Evolutionary conservation across 2,888 invertebrate genomes (phyloP).

Genomic region (Amaurobius ferox): DNA sequence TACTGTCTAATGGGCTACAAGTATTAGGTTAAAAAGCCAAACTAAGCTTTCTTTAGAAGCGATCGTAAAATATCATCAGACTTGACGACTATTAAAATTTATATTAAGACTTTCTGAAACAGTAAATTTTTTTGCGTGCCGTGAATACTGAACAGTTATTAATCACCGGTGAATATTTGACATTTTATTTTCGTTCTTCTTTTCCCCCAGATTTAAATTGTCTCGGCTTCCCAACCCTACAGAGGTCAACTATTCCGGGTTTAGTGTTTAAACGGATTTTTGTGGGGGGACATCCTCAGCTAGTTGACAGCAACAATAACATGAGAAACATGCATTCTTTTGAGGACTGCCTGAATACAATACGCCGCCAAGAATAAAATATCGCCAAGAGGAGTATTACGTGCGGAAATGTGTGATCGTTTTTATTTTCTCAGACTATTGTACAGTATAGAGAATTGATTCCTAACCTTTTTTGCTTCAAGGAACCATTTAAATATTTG

Average conservation of each 20-base stretch:
- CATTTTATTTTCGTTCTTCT: slow-evolving; percentile 31
- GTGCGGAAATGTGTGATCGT: no score
- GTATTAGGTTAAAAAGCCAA: no score
- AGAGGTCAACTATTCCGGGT: slow-evolving; percentile 37
- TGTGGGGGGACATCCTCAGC: slow-evolving; percentile 24
- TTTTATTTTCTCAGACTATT: no score
- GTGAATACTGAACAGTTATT: background rate
- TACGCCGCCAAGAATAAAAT: background rate
- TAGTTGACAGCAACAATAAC: slow-evolving; percentile 50
- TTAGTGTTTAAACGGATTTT: slow-evolving; percentile 36
- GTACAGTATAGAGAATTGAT: no score
- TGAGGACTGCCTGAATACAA: background rate
- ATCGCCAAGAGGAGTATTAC: no score
- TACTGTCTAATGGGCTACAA: no score
- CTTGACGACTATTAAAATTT: background rate
- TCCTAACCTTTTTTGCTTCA: no score
- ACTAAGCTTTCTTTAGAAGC: no score
- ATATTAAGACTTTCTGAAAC: background rate
- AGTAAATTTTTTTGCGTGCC: background rate
- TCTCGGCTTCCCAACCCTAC: slow-evolving; percentile 19
- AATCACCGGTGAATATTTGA: slow-evolving; percentile 20
- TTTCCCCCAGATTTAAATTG: slow-evolving; percentile 23
- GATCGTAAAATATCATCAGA: no score
- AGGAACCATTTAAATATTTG: no score
- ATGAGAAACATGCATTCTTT: slow-evolving; percentile 19